Base-by-base conservation (phyloP, 1,140 invertebrate genomes). In the Orchestia grillus region DNA sequence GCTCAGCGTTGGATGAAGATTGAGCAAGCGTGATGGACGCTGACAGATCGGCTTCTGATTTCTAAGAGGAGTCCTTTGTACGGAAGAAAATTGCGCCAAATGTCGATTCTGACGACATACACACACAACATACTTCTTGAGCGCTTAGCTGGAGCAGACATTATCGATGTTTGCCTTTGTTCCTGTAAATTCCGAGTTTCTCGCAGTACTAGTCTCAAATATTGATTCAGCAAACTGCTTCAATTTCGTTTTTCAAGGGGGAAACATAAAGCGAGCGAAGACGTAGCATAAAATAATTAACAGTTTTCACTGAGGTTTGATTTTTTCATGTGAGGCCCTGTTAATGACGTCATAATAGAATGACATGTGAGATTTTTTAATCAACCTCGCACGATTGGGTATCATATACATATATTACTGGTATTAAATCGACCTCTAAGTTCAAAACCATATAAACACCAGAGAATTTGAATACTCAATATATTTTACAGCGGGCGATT, bases 21-120 rank as follows among this genome's bases (percentile, higher is more conserved):
- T 77, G 62, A 77, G 62, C 62, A 77, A 77, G 62, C 62, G 62
- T 77, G 62, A 77, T 77, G 62, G 62, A 77, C 62, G 62, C 62
- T 77, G 62, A 77, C 62, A 77, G 62, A 77, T 77, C 62, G 62
- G 15, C 62, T 77, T 28, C 62, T 77, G 62, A 77, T 77, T 77
- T 77, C 62, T 77, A 36, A 36, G 62, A 77, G 15, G 28, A 77
- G 62, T 77, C 28, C 62, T 77, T 77, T 77, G 62, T 77, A 77
- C 11, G 62, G 62, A 77, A 77, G 62, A 77, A 77, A 77, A 77
- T 77, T 77, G 36, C 28, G 28, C 62, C 62, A 77, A 77, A 77
- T 36, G 62, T 77, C 62, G 62, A 77, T 77, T 77, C 62, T 77
- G 62, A 77, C 62, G 62, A 36, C 62, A 77, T 19, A 77, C 62